These are phyloP conservation scores for Coelinius sp. DNA, from an alignment of 2,888 invertebrate genomes.

Conservation along the genomic window DNA sequence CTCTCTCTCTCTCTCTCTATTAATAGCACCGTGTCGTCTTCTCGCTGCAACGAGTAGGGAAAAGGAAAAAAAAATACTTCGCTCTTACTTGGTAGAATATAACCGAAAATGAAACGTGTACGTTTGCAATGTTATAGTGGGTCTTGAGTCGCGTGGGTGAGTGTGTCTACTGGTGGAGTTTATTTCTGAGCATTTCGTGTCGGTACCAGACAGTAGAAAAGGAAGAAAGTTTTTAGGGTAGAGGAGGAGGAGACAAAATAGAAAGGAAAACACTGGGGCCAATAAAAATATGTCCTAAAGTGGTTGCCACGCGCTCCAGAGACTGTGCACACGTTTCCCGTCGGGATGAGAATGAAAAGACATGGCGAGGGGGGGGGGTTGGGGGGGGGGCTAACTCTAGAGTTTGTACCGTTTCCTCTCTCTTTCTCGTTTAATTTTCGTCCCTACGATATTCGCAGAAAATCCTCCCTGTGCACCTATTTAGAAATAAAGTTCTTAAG, in stretches of 20 bases:
- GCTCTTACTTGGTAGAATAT: not conserved
- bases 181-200: constrained; percentile 33
- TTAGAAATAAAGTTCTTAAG: constrained; percentile 9
- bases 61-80: not conserved
- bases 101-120: constrained; percentile 3
- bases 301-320: constrained; percentile 51
- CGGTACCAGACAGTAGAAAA: constrained; percentile 12
- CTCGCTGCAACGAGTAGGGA: not conserved
- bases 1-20: constrained; percentile 12
- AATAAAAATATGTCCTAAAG: constrained; percentile 61
- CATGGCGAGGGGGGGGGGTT: not conserved
- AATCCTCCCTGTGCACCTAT: constrained; percentile 7
- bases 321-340: not conserved
- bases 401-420: not conserved
- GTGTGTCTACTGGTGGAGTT: constrained; percentile 35
- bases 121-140: not conserved
- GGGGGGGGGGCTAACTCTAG: not conserved
- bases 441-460: not conserved
- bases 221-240: not conserved
- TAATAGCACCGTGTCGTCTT: constrained; percentile 15
- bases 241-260: not conserved
- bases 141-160: constrained; percentile 42
- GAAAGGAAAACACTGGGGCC: constrained; percentile 50
- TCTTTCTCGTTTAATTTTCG: constrained; percentile 21
- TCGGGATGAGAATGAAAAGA: not conserved